Evolutionary conservation across 2,888 invertebrate species (phyloP), one percentile per base, ranked within the genome.

Genomic region (Allygus modestus): DNA sequence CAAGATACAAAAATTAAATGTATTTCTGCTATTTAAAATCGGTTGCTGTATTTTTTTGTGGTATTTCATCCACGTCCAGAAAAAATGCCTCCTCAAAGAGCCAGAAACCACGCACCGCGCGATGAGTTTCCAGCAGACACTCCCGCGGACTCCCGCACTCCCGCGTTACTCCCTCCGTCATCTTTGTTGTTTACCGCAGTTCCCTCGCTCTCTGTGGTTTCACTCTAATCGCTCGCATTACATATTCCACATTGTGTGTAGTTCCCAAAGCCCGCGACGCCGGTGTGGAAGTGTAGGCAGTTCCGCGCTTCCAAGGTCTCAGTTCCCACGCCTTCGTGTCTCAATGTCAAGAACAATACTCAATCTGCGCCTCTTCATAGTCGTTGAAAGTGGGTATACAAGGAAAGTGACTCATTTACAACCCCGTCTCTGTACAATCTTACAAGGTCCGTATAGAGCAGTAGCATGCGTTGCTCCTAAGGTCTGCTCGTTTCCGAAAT

Each of bases 321-420:
- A 9, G 58, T 58, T 58, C 17, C 31, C 65, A 5, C 7, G 12
- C 0, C 12, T 12, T 58, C 58, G 0, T 31, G 65, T 28, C 65
- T 65, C 65, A 65, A 65, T 65, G 65, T 28, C 65, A 65, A 65
- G 15, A 28, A 65, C 65, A 65, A 28, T 31, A 28, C 28, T 65
- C 23, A 1, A 54, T 23, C 54, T 54, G 23, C 54, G 54, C 54
- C 54, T 23, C 2, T 54, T 1, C 15, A 5, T 51, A 2, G 15
- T 37, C 51, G 51, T 51, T 17, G 51, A 51, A 51, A 54, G 20
- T 20, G 54, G 20, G 20, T 2, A 15, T 54, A 11, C 2, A 54
- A 7, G 5, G 54, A 46, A 46, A 46, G 46, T 46, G 46, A 46
- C 46, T 46, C 7, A 46, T 17, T 46, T 17, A n/a, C n/a, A n/a